Evolutionary conservation across 2,888 invertebrate species (phyloP), one percentile per base, ranked within the genome.

Genomic region (Saturnia japonica): DNA sequence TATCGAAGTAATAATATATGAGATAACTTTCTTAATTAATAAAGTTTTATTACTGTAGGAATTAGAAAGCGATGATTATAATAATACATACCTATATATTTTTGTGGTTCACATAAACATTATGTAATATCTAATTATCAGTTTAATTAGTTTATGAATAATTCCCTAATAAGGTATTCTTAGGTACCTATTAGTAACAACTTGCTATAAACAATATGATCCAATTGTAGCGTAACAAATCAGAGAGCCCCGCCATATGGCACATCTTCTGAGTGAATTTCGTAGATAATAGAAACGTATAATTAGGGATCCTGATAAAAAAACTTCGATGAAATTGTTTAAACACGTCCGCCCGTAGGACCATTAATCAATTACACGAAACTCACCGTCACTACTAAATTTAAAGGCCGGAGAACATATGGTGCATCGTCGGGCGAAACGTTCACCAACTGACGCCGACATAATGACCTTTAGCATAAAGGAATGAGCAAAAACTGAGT

Each of bases 361-460:
- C 85, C 88, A 92, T 93, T 91, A 92, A 93, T 92, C 93, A 93
- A 91, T 92, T 93, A 91, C 86, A 82, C 85, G 85, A 88, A 88
- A 85, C 87, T 85, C 85, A 85, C 89, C 88, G 91, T 90, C 91
- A 88, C 86, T 87, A 88, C 85, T 88, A 84, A 87, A 88, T 90
- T 88, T 89, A 88, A 89, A 88, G 84, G 83, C 83, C 78, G 75
- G 82, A 81, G 84, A 89, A 86, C 93, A 93, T 91, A 92, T 93
- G 92, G 90, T 82, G 89, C 83, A 82, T 77, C 82, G 82, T 79
- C 80, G 78, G 78, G 80, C 83, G 78, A 81, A 78, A 74, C 91
- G 92, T 85, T 88, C 80, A 81, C 93, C 94, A 93, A 90, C 93
- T 93, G 94, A 91, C 94, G 92, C 89, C 76, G 80, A 81, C 84